Percentiles rank a stretch among this genome's conserved stretches.
Conservation (phyloP, 2,888 invertebrate species). For the Ennomos quercinarius region DNA sequence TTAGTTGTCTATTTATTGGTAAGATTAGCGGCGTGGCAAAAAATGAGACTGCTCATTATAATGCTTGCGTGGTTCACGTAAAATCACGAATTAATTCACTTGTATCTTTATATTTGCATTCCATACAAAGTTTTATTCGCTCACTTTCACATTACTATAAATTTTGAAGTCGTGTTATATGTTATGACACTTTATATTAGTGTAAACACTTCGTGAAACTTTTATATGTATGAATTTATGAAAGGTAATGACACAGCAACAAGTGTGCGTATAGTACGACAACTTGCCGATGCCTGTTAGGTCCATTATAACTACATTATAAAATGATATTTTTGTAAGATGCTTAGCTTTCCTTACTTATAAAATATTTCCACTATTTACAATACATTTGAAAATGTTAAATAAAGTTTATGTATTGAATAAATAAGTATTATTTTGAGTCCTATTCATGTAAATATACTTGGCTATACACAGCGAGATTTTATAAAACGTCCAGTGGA, state of each 20-base stretch:
- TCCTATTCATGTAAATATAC: background rate
- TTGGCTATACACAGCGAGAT: too few species aligned
- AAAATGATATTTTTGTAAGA: conserved; percentile 82
- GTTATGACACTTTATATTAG: conserved; percentile 15
- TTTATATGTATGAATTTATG: conserved; percentile 34
- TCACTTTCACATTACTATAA: conserved; percentile 25
- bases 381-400: conserved; percentile 73
- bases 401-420: conserved; percentile 80
- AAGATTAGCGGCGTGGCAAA: conserved; percentile 40
- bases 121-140: conserved; percentile 35
- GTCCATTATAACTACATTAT: conserved; percentile 66
- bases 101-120: conserved; percentile 39
- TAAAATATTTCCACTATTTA: conserved; percentile 81
- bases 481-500: background rate
- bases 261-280: conserved; percentile 41
- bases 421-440: conserved; percentile 39
- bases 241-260: conserved; percentile 33
- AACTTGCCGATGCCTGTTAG: conserved; percentile 70
- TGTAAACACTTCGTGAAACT: conserved; percentile 22
- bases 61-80: conserved; percentile 31
- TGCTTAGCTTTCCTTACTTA: conserved; percentile 83
- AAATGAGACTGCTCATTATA: conserved; percentile 39
- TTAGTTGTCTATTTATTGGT: conserved; percentile 36
- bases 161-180: conserved; percentile 15
- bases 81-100: conserved; percentile 29